These are phyloP conservation scores for Cinara cedri DNA, from an alignment of 2,888 invertebrate species.

Conservation along the genomic window DNA sequence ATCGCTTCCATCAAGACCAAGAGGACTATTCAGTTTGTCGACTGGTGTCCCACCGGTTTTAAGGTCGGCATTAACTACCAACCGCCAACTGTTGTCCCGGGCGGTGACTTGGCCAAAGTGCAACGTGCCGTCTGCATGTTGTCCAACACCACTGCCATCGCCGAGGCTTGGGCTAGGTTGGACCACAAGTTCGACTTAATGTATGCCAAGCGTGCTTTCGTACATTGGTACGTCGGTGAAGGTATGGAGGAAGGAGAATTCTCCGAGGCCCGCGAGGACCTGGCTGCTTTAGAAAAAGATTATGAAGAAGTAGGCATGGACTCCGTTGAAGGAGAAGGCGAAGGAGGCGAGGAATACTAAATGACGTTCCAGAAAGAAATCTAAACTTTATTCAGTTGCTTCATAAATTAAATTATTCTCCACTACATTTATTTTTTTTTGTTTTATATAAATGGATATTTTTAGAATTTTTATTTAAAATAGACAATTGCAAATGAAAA, in stretches of 20 bases:
- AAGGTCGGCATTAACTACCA: constrained; percentile 61
- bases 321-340: too few relatives aligned
- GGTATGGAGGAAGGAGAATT: constrained; percentile 76
- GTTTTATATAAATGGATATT: too few relatives aligned
- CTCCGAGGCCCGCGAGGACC: constrained; percentile 65
- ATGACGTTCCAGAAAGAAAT: too few relatives aligned
- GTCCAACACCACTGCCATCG: constrained; percentile 91
- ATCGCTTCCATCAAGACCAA: constrained; percentile 65
- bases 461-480: too few relatives aligned
- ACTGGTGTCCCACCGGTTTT: constrained; percentile 64
- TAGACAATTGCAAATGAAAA: too few relatives aligned
- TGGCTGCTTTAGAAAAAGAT: constrained; percentile 65
- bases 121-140: constrained; percentile 97
- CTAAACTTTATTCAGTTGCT: too few relatives aligned
- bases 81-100: constrained; percentile 89
- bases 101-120: constrained; percentile 91
- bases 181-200: constrained; percentile 70
- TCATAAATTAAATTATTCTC: too few relatives aligned
- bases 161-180: constrained; percentile 67
- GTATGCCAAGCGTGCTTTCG: constrained; percentile 74
- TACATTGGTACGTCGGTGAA: constrained; percentile 73
- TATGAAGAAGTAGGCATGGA: constrained; percentile 70
- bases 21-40: not conserved
- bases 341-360: too few relatives aligned
- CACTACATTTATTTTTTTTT: too few relatives aligned